Conservation (phyloP, 2,888 invertebrate genomes). For the Endomychus coccineus region DNA sequence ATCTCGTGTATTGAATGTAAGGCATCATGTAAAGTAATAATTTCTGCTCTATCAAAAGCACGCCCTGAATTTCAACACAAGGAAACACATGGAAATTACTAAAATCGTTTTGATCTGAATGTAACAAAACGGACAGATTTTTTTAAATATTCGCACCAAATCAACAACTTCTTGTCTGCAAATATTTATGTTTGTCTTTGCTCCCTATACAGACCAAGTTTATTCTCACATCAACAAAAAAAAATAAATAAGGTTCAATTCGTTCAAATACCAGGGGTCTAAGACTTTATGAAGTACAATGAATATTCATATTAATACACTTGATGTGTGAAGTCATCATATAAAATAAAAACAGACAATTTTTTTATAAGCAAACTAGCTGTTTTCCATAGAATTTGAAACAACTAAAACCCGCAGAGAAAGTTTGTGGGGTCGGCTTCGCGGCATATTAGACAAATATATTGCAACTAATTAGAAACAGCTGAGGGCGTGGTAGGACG, state of each 20-base stretch:
- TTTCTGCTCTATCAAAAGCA: not conserved
- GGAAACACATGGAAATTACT: not conserved
- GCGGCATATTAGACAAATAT: no score
- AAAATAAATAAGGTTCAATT: not conserved
- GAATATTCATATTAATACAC: no score
- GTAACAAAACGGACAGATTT: not conserved
- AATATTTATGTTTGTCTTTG: not conserved
- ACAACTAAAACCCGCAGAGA: no score
- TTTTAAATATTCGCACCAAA: not conserved
- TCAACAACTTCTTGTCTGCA: not conserved
- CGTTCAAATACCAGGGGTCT: not conserved
- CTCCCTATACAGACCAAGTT: not conserved
- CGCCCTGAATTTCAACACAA: not conserved
- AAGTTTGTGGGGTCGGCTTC: no score
- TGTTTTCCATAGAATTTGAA: no score
- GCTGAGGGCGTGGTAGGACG: no score
- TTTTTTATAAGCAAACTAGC: no score
- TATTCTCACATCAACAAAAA: not conserved
- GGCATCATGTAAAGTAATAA: not conserved
- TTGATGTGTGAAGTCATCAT: no score
- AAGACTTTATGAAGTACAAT: no score
- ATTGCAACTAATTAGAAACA: no score
- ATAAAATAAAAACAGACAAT: no score
- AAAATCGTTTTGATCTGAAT: not conserved
- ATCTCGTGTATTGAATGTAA: not conserved